Evolutionary conservation across 2,797 vertebrate genomes (phyloP), one percentile per base, ranked within the genome.

Genomic region (Cirrhinus molitorella): DNA sequence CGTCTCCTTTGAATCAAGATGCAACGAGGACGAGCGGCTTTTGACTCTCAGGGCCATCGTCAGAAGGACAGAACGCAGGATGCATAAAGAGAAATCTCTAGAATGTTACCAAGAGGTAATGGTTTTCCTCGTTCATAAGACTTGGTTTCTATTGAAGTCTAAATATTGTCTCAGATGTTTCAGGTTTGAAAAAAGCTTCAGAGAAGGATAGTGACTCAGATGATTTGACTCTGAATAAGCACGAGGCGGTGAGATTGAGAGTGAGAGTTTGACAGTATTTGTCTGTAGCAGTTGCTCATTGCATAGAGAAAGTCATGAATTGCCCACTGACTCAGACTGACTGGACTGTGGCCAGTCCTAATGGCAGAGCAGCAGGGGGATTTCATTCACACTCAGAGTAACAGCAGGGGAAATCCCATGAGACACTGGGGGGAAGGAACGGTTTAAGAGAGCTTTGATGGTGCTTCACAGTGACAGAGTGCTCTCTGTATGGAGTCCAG

Each of bases 371-470:
- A 93, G 91, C 91, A 89, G 88, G 93, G 87, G 89, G 87, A 87
- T 89, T 88, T 89, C 89, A 77, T 89, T 90, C 88, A 89, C 91
- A 86, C 90, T 92, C 91, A 89, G 90, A 92, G 89, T 85, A 87
- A 91, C 81, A 87, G 92, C 88, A 88, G 90, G 90, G 87, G 88
- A 88, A 92, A 91, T 94, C 92, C 91, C 86, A 87, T 83, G 87
- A 84, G 90, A 88, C 88, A 86, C 80, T 77, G 25, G 91, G 89
- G 88, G 91, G 89, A 76, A 89, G 90, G 91, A 88, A 89, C 88
- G 90, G 89, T 93, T 92, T 90, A 93, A 90, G 87, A 85, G 87
- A 89, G 73, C 93, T 94, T 94, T 94, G 93, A 94, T 94, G 92
- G 92, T 92, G 88, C 89, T 90, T 90, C 85, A 74, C 59, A 83